Evolutionary conservation across 2,888 invertebrate genomes (phyloP), one percentile per base, ranked within the genome.

Genomic region (Hemithea aestivaria): DNA sequence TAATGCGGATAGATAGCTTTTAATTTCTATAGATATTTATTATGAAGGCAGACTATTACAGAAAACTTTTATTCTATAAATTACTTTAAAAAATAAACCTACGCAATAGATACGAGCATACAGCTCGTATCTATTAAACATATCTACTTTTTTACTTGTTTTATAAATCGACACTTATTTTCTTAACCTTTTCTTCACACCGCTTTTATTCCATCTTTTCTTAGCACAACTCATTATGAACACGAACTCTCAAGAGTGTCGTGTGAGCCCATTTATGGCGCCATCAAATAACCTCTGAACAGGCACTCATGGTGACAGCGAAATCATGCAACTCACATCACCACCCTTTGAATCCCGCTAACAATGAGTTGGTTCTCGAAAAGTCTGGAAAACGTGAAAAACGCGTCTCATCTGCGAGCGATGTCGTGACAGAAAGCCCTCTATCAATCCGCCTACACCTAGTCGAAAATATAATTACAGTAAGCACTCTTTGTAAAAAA

Each of bases 341-440:
- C 58, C 53, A 45, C 53, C 51, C 49, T 49, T 59, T 58, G 62
- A 64, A 59, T 55, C 55, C 58, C 39, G 35, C 54, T 55, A 56
- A 65, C 62, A 62, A 60, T 61, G 64, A 61, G 59, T 59, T 58
- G 62, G 62, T 61, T 58, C 59, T 62, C 55, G 58, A 60, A 67
- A 73, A 70, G 70, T 67, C 64, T 66, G 62, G 62, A 71, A 72
- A 73, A 62, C 63, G 62, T 58, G 50, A 70, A 42, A 41, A 42
- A 42, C 36, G 29, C 41, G 66, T 60, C 66, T 68, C 73, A 66
- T 72, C 61, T 64, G 62, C 57, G 53, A 63, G 68, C 69, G 72
- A 71, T 72, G 76, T 72, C 68, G 58, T 69, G 75, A 80, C 81
- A 74, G 68, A 77, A 73, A 75, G 64, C 74, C 70, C 76, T 74